Conservation (phyloP, 2,797 vertebrate species). For the Octomys mimax region DNA sequence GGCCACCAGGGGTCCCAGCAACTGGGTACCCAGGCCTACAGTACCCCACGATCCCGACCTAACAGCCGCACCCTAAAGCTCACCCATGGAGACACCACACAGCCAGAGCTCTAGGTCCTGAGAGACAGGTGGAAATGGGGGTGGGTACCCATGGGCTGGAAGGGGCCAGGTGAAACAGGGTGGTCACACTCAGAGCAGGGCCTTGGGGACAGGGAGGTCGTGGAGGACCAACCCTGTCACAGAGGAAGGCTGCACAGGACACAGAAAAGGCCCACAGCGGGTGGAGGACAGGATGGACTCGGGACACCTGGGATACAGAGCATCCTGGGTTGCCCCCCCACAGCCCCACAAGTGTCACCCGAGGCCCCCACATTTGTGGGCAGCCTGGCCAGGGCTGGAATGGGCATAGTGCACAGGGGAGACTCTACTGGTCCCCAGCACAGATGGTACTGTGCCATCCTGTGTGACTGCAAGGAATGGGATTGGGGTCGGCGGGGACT, state of each 20-base stretch:
- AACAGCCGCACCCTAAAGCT: too few species aligned
- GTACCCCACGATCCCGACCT: neutral
- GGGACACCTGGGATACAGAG: neutral
- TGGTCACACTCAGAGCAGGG: neutral
- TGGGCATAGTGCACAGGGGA: fast-evolving
- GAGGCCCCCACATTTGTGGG: neutral
- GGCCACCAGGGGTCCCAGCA: neutral
- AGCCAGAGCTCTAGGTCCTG: neutral
- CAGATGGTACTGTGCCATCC: neutral
- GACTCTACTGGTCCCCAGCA: fast-evolving
- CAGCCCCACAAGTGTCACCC: neutral
- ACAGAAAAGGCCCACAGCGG: neutral
- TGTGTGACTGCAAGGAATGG: fast-evolving
- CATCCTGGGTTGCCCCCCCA: neutral
- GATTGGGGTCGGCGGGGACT: fast-evolving
- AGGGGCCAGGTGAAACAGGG: neutral
- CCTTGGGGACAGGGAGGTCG: neutral
- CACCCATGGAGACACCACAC: too few species aligned
- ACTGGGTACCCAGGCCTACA: neutral
- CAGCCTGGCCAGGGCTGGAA: neutral
- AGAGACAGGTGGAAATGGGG: neutral
- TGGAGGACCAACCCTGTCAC: neutral
- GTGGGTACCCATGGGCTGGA: neutral
- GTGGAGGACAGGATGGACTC: neutral
- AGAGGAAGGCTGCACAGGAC: neutral